phyloP scores from a whole-genome alignment of 2,113 vertebrate genomes.

The Odocoileus virginianus region DNA sequence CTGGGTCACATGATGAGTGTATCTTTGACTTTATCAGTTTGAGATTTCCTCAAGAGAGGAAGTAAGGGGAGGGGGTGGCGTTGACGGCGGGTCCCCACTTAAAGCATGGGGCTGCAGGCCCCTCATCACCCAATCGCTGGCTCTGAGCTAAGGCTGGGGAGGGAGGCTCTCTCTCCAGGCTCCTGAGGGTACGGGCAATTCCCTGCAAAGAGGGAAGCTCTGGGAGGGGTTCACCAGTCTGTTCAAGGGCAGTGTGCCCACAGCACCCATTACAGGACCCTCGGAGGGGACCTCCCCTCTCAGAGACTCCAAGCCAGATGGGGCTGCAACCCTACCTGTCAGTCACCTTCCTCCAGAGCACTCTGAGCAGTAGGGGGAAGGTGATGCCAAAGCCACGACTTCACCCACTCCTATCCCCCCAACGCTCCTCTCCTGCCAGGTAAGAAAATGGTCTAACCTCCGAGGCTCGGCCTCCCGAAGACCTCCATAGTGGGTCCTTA shows the following conservation, averaged over 20 bases:
- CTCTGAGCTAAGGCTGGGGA: background rate
- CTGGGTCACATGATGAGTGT: background rate
- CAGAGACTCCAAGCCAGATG: background rate
- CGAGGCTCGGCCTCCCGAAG: background rate
- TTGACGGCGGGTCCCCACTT: background rate
- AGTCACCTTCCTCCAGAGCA: background rate
- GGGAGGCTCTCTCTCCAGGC: background rate
- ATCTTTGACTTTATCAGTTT: background rate
- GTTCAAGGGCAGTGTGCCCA: background rate
- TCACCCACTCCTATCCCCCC: too few relatives aligned
- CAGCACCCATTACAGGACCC: background rate
- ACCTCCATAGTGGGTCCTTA: background rate
- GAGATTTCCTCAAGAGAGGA: background rate
- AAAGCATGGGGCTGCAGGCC: background rate
- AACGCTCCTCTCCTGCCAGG: background rate
- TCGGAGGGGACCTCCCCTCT: background rate
- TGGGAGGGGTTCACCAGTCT: background rate
- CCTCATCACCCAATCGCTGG: background rate
- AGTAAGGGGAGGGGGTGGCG: background rate
- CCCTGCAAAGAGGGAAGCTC: background rate
- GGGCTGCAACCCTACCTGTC: background rate
- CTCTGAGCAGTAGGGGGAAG: background rate
- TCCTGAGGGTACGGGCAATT: background rate
- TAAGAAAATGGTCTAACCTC: background rate
- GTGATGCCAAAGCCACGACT: background rate